These are phyloP conservation scores for Pollenia amentaria DNA, from an alignment of 2,888 invertebrate genomes.

Conservation along the genomic window DNA sequence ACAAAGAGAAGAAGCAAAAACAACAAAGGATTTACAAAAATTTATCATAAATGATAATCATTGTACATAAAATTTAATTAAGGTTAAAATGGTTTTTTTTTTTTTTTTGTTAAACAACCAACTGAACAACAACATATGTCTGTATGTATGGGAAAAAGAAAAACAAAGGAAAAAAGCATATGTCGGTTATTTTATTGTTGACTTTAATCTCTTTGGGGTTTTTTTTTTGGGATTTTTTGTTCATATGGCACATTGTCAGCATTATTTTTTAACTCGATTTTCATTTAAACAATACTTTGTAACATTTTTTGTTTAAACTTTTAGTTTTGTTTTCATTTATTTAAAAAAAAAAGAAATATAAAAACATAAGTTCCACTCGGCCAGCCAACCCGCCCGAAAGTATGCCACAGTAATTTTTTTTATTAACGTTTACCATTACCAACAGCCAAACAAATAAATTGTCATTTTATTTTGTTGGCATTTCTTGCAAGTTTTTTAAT, in stretches of 20 bases:
- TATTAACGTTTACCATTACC: constrained; percentile 34
- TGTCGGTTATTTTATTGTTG: constrained; percentile 33
- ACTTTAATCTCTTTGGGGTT: constrained; percentile 43
- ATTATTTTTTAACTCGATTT: constrained; percentile 6
- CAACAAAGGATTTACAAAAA: constrained; percentile 9
- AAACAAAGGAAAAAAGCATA: background rate
- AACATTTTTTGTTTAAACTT: background rate
- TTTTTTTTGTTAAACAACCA: constrained; percentile 6
- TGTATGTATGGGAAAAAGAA: background rate
- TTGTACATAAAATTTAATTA: constrained; percentile 48
- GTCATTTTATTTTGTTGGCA: constrained; percentile 45
- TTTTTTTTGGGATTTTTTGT: background rate
- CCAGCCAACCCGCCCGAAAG: constrained; percentile 49
- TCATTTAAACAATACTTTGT: constrained; percentile 29
- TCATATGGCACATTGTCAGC: constrained; percentile 10
- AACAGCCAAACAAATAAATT: constrained; percentile 50
- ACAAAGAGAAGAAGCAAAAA: no score
- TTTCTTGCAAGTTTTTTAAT: background rate
- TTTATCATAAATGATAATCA: background rate
- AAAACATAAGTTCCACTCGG: no score
- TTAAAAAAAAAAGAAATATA: background rate
- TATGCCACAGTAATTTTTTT: constrained; percentile 68
- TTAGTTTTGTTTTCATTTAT: no score
- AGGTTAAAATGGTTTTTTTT: constrained; percentile 38
- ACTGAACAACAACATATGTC: background rate